These are phyloP conservation scores for Chascanopsetta lugubris DNA, from an alignment of 2,113 vertebrate species.

Conservation along the genomic window DNA sequence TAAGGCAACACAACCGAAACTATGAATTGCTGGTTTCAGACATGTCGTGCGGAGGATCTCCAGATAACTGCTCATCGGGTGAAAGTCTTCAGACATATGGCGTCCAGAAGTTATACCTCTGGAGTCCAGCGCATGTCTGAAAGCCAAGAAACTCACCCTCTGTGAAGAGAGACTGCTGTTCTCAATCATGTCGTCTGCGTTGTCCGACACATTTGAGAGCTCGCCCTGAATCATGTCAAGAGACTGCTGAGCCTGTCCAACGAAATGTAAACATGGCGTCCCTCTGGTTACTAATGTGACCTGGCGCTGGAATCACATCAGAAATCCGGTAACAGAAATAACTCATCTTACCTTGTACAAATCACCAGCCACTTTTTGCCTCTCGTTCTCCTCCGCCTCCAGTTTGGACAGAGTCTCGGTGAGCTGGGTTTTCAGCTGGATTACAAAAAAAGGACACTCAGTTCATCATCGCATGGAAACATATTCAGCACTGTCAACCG, in stretches of 20 bases:
- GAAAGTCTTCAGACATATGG: too few relatives aligned
- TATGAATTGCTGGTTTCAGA: too few relatives aligned
- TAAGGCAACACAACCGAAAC: too few relatives aligned
- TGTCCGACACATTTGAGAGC: constrained; percentile 87
- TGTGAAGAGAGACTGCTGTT: constrained; percentile 89
- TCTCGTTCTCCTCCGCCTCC: constrained; percentile 87
- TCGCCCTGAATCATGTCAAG: constrained; percentile 92
- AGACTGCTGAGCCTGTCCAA: constrained; percentile 90
- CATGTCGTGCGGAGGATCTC: too few relatives aligned
- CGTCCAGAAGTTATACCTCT: too few relatives aligned
- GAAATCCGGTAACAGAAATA: not conserved
- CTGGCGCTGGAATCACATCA: not conserved
- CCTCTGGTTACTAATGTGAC: not conserved
- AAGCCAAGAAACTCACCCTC: too few relatives aligned
- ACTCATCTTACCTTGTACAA: constrained; percentile 87
- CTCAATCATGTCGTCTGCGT: constrained; percentile 85
- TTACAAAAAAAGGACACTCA: constrained; percentile 37
- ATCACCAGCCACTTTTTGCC: constrained; percentile 90
- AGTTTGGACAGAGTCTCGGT: constrained; percentile 89
- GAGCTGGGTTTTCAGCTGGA: constrained; percentile 93
- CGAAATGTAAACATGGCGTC: not conserved
- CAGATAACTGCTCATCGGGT: too few relatives aligned
- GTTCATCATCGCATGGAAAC: not conserved
- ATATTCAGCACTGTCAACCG: not conserved
- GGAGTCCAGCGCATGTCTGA: too few relatives aligned